These are phyloP conservation scores for Neolamprologus kungweensis DNA, from an alignment of 2,113 vertebrate genomes.

Conservation along the genomic window DNA sequence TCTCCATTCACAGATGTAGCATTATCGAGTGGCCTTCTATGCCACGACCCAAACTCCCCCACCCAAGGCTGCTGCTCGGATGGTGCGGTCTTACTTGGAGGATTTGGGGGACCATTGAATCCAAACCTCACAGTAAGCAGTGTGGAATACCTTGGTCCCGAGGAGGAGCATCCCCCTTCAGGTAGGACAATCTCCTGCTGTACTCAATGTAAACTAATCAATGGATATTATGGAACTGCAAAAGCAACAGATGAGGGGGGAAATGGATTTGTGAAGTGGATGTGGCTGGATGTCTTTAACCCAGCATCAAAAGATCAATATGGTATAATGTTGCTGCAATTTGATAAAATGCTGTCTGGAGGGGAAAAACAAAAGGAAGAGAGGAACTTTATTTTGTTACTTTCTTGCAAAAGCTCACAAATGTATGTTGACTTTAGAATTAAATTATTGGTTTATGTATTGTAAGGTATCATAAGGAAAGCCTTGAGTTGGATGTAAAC, in stretches of 20 bases:
- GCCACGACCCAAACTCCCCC: slow-evolving; percentile 58
- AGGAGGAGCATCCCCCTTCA: slow-evolving; percentile 58
- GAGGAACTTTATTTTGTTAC: not conserved
- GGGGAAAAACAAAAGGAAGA: accelerated
- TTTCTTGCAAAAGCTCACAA: not conserved
- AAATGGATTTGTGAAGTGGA: not conserved
- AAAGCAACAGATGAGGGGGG: not conserved
- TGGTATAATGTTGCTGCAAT: not conserved
- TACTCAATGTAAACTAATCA: not conserved
- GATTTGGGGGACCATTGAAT: slow-evolving; percentile 60
- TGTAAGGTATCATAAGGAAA: not conserved
- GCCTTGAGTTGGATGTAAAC: not conserved
- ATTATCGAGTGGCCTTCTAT: slow-evolving; percentile 68
- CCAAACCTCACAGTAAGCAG: slow-evolving; percentile 70
- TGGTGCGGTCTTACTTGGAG: slow-evolving; percentile 57
- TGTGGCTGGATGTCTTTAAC: not conserved
- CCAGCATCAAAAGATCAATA: not conserved
- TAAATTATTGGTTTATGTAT: not conserved
- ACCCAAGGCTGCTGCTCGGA: slow-evolving; percentile 70
- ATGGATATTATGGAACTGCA: not conserved
- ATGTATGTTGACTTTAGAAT: not conserved
- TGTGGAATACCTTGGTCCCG: slow-evolving; percentile 73
- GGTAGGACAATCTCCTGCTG: slow-evolving; percentile 24
- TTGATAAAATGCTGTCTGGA: not conserved
- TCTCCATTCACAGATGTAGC: slow-evolving; percentile 66